Conservation (phyloP, 2,113 vertebrate species). For the Sclerurus mexicanus region DNA sequence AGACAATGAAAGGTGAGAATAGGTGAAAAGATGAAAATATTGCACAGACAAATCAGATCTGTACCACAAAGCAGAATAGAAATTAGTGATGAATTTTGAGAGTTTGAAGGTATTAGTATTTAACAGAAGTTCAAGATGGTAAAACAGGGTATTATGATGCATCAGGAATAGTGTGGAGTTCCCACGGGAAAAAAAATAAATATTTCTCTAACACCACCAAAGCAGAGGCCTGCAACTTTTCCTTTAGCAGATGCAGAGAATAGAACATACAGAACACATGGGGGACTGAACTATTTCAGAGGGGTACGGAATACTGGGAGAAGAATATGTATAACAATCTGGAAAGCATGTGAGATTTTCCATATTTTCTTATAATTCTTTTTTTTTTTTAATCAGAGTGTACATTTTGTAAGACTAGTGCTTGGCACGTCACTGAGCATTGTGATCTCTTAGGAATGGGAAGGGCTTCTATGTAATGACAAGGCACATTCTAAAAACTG, state of each 20-base stretch:
- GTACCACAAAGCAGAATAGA: not conserved
- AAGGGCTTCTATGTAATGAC: not conserved
- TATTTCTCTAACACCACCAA: not conserved
- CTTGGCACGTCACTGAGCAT: not conserved
- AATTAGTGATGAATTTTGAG: not conserved
- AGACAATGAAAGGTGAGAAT: not conserved
- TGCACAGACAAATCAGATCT: not conserved
- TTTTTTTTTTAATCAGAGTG: not conserved
- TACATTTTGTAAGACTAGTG: not conserved
- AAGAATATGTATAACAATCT: not conserved
- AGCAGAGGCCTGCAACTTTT: not conserved
- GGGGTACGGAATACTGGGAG: not conserved
- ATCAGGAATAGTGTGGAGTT: not conserved
- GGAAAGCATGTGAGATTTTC: not conserved
- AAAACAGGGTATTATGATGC: not conserved
- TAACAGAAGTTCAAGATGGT: not conserved
- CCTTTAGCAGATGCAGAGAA: not conserved
- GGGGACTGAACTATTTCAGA: not conserved
- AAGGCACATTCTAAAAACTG: not conserved
- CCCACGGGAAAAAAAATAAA: not conserved
- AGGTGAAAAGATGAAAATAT: not conserved
- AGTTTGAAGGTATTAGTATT: not conserved
- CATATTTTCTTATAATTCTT: not conserved
- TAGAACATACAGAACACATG: fast-evolving
- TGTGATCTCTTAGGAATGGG: not conserved